These are phyloP conservation scores for Melanostigma gelatinosum DNA, from an alignment of 2,113 vertebrate species.

Conservation along the genomic window DNA sequence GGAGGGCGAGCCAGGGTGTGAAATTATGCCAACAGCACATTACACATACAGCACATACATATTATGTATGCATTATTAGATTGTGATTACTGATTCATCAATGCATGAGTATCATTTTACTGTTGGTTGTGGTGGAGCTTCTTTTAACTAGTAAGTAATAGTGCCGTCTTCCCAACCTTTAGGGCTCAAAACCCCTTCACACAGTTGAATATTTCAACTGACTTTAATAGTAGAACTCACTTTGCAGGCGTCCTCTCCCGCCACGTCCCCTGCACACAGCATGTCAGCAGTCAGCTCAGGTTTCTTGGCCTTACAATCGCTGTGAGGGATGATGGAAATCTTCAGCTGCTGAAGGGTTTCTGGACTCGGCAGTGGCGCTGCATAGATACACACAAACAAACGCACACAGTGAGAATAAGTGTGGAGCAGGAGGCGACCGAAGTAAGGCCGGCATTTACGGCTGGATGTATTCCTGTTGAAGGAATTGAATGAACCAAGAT, in stretches of 20 bases:
- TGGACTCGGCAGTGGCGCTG: slow-evolving; percentile 29
- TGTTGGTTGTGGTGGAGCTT: not conserved
- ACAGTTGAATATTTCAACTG: not conserved
- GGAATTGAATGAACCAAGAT: not conserved
- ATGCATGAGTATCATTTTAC: not conserved
- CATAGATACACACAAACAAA: not conserved
- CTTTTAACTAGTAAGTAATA: not conserved
- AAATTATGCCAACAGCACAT: too few species aligned
- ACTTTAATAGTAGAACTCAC: slow-evolving; percentile 29
- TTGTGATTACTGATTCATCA: not conserved
- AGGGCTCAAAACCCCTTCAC: too few species aligned
- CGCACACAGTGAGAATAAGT: not conserved
- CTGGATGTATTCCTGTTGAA: not conserved
- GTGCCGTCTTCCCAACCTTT: not conserved
- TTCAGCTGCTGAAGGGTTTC: slow-evolving; percentile 49
- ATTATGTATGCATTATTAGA: not conserved
- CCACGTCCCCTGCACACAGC: slow-evolving; percentile 43
- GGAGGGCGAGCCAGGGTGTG: too few species aligned
- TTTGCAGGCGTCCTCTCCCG: slow-evolving; percentile 29
- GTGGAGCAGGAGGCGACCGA: not conserved
- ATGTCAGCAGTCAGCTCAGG: not conserved
- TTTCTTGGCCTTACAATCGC: fast-evolving
- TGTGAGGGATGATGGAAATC: slow-evolving; percentile 27
- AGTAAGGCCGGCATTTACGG: not conserved
- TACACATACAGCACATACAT: too few species aligned